Conservation (phyloP, 2,888 invertebrate species). For the Hipparchia semele region DNA sequence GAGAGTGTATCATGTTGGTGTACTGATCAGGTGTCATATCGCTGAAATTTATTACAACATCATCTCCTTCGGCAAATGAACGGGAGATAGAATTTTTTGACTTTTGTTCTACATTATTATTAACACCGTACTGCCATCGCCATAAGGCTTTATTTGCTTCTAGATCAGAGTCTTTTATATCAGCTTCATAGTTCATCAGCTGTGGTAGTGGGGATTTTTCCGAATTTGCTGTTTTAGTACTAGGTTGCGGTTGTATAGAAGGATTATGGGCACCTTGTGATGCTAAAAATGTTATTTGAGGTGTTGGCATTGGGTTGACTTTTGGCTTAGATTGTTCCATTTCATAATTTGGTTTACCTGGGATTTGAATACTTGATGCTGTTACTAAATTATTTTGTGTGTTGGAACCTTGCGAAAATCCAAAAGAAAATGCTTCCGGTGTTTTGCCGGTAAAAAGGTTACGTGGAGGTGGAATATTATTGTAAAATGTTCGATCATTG, state of each 20-base stretch:
- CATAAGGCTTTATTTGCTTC: conserved; percentile 70
- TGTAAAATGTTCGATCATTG: conserved; percentile 54
- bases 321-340: conserved; percentile 63
- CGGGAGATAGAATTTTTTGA: conserved; percentile 72
- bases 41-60: conserved; percentile 71
- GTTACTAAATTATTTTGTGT: conserved; percentile 62
- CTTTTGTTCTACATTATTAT: conserved; percentile 56
- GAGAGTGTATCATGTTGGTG: conserved; percentile 64
- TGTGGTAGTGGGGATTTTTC: conserved; percentile 71
- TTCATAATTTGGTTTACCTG: conserved; percentile 61
- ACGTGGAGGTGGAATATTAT: conserved; percentile 53
- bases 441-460: conserved; percentile 73
- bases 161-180: conserved; percentile 61
- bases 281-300: conserved; percentile 77
- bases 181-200: conserved; percentile 72
- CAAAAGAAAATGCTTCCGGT: conserved; percentile 77
- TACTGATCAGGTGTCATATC: conserved; percentile 75
- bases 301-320: conserved; percentile 62
- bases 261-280: conserved; percentile 76
- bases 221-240: conserved; percentile 60
- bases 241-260: conserved; percentile 54
- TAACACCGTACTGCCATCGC: conserved; percentile 76
- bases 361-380: conserved; percentile 60
- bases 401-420: conserved; percentile 58
- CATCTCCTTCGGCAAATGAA: conserved; percentile 69